Base-by-base conservation (phyloP, 35 echinoderm and acorn worm genomes). In the Lytechinus pictus region DNA sequence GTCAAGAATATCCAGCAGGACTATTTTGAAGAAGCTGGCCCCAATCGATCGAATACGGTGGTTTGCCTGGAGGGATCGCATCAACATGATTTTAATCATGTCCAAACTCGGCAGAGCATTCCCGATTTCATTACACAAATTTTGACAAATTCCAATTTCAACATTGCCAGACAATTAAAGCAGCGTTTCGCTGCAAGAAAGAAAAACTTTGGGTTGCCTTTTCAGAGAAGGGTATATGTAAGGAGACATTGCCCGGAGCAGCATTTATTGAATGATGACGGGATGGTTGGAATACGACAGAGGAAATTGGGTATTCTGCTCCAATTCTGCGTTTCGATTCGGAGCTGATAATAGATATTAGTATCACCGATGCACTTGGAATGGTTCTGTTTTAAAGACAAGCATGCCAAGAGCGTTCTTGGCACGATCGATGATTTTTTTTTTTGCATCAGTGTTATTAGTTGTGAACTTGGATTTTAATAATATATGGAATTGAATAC, bases 81-180 rank as follows among this genome's bases (percentile, higher is more conserved):
- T 79, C 66, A 79, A 79, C 66, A 79, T 79, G 19, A 79, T 6
- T 79, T 79, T 79, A 79, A 79, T 79, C 66, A 79, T 79, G 66
- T 79, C 66, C 66, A 79, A 79, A 79, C 66, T 79, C 66, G n/a
- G n/a, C 66, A 79, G 66, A 79, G 66, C 66, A 79, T 79, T 79
- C 66, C 66, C 19, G 66, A 79, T 79, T 79, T 79, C 66, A 79
- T 79, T 79, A 79, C 66, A 79, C 66, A 79, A 79, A 79, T 79
- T 71, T 79, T 79, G 66, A 79, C 66, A 79, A 79, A 79, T 79
- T 79, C 66, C 66, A 79, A 79, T 79, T 79, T 79, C 66, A 79
- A 24, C 66, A 79, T 79, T 79, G 66, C 66, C 3, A 79, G 66
- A 79, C 16, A 0, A n/a, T n/a, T n/a, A n/a, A 44, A 44, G 33